These are phyloP conservation scores for Coregonus sp. DNA, from an alignment of 2,797 vertebrate species.

Conservation along the genomic window DNA sequence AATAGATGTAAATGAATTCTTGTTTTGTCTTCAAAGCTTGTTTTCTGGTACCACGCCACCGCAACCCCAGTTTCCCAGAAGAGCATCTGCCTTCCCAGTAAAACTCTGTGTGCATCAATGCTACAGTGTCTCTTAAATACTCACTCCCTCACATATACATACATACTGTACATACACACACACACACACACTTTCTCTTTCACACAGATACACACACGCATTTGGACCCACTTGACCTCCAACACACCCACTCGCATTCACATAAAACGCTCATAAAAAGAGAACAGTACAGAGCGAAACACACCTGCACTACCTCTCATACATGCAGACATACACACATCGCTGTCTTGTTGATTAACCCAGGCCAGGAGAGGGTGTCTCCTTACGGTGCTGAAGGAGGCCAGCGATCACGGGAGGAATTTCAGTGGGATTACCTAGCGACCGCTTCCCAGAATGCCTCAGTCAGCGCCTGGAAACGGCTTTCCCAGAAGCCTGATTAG, in stretches of 20 bases:
- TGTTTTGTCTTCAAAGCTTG: constrained; percentile 16
- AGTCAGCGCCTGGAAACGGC: constrained; percentile 45
- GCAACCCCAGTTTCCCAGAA: constrained; percentile 26
- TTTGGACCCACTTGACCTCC: neutral
- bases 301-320: neutral
- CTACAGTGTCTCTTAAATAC: constrained; percentile 22
- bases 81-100: constrained; percentile 30
- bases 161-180: neutral
- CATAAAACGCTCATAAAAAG: constrained; percentile 14
- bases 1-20: constrained; percentile 8
- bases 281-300: constrained; percentile 13
- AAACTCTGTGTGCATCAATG: neutral
- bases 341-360: constrained; percentile 8
- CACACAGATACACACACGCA: neutral
- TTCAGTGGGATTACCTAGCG: constrained; percentile 56
- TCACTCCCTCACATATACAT: constrained; percentile 5
- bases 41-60: constrained; percentile 16
- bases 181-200: neutral
- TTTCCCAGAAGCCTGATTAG: constrained; percentile 63
- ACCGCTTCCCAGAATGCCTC: constrained; percentile 52
- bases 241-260: constrained; percentile 1
- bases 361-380: constrained; percentile 26
- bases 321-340: constrained; percentile 20
- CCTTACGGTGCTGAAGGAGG: constrained; percentile 45
- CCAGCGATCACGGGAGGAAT: constrained; percentile 46